Evolutionary conservation across 2,888 invertebrate genomes (phyloP).

Genomic region (Stegophylla sp.): DNA sequence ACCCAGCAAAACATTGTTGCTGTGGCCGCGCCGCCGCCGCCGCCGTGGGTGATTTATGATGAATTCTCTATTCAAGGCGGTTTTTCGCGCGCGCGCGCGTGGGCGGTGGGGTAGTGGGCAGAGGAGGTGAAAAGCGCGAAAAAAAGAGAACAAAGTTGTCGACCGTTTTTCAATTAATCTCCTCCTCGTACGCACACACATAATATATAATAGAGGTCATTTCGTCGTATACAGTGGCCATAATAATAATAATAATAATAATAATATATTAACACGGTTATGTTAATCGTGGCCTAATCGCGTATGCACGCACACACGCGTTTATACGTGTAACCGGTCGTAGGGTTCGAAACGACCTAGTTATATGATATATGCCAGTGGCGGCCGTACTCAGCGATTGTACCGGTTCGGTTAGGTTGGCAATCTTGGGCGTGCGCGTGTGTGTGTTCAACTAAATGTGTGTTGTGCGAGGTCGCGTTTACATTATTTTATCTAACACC

Average conservation of each 20-base stretch:
- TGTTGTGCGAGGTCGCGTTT: conserved; percentile 53
- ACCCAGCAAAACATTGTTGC: conserved; percentile 49
- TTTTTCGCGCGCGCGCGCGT: conserved; percentile 28
- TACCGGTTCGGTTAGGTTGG: conserved; percentile 46
- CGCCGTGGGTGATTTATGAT: conserved; percentile 52
- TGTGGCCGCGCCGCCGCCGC: conserved; percentile 5
- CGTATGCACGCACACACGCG: background rate
- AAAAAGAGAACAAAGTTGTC: conserved; percentile 43
- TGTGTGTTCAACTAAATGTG: conserved; percentile 38
- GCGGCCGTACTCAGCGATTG: conserved; percentile 1
- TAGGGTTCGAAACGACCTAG: conserved; percentile 36
- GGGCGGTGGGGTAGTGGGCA: too few relatives aligned
- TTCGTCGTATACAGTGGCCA: conserved; percentile 23
- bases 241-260: too few relatives aligned
- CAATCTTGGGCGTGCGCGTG: conserved; percentile 51
- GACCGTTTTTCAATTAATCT: conserved; percentile 53
- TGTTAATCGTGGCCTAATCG: conserved; percentile 21
- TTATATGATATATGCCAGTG: too few relatives aligned
- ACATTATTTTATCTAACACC: conserved; percentile 17
- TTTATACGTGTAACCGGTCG: conserved; percentile 37
- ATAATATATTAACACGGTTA: conserved; percentile 28
- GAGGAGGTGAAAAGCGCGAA: conserved; percentile 28
- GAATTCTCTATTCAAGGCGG: conserved; percentile 56
- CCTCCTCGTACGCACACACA: too few relatives aligned
- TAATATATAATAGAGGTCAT: conserved; percentile 43